Percentiles rank a stretch among this genome's conserved stretches.
These are phyloP conservation scores for Macrobrachium nipponense DNA, from an alignment of 1,140 invertebrate species.

Conservation along the genomic window DNA sequence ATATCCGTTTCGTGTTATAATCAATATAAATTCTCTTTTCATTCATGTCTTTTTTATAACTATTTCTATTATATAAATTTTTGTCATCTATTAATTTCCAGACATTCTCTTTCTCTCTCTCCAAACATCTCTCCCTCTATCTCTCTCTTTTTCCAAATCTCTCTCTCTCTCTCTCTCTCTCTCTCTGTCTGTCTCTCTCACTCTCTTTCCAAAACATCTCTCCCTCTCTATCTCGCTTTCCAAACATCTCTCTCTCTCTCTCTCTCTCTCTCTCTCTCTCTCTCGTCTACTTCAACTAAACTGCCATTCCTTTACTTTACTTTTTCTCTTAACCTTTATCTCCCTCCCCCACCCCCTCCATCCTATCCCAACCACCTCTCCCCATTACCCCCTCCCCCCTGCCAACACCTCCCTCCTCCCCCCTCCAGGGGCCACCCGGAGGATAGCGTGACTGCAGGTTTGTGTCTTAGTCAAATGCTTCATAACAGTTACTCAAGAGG, in stretches of 20 bases:
- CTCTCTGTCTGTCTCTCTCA: constrained; percentile 5
- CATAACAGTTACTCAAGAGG: too few species aligned
- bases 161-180: constrained; percentile 15
- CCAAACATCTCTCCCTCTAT: constrained; percentile 7
- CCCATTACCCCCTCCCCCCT: too few species aligned
- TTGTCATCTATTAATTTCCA: too few species aligned
- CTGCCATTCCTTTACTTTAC: neutral
- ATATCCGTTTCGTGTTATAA: neutral
- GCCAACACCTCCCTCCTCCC: too few species aligned
- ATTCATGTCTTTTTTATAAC: too few species aligned
- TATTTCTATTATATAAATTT: too few species aligned
- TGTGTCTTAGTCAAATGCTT: too few species aligned
- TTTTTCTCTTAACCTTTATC: too few species aligned
- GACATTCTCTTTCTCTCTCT: neutral
- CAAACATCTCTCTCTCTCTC: constrained; percentile 2
- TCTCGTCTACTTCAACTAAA: neutral
- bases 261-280: constrained; percentile 15
- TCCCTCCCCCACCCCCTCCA: too few species aligned
- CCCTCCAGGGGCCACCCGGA: too few species aligned
- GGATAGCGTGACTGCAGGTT: too few species aligned
- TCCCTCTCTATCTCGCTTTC: neutral
- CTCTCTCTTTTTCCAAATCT: neutral
- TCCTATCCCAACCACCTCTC: too few species aligned
- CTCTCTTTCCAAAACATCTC: neutral
- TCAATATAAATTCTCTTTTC: neutral